These are phyloP conservation scores for Phortica variegata DNA, from an alignment of 1,140 invertebrate genomes.

Conservation along the genomic window DNA sequence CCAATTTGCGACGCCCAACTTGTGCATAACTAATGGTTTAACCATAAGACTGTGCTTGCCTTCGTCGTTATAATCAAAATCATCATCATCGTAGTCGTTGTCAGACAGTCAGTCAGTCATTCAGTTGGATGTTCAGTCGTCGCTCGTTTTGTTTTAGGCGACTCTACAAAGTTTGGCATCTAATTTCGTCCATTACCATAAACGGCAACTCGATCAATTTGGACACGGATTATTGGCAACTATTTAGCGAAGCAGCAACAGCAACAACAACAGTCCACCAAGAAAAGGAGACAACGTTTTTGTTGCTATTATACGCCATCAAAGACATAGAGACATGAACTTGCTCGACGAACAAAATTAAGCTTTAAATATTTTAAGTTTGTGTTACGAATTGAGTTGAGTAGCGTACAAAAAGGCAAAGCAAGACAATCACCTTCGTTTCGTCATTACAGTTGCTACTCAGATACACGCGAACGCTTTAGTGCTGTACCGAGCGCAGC, in stretches of 20 bases:
- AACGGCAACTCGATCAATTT: constrained; percentile 49
- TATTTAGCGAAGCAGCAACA: constrained; percentile 31
- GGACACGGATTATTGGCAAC: constrained; percentile 51
- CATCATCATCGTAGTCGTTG: not conserved
- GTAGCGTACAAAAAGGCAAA: too few relatives aligned
- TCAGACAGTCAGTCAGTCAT: not conserved
- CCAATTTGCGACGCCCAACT: not conserved
- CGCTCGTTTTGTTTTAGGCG: too few relatives aligned
- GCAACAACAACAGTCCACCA: constrained; percentile 1
- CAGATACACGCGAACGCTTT: too few relatives aligned
- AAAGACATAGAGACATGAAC: too few relatives aligned
- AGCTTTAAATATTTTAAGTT: too few relatives aligned
- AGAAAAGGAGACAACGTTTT: not conserved
- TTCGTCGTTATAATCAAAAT: not conserved
- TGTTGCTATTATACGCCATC: too few relatives aligned
- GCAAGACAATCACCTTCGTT: too few relatives aligned
- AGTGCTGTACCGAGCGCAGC: too few relatives aligned
- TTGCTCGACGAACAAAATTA: too few relatives aligned
- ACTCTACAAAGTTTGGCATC: constrained; percentile 39
- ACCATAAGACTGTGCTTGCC: not conserved
- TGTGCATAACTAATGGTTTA: not conserved
- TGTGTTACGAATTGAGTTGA: too few relatives aligned
- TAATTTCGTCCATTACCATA: constrained; percentile 53
- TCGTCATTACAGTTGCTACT: too few relatives aligned
- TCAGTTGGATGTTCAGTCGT: not conserved